Evolutionary conservation across 2,888 invertebrate species (phyloP).

Genomic region (Tenthredo notha): DNA sequence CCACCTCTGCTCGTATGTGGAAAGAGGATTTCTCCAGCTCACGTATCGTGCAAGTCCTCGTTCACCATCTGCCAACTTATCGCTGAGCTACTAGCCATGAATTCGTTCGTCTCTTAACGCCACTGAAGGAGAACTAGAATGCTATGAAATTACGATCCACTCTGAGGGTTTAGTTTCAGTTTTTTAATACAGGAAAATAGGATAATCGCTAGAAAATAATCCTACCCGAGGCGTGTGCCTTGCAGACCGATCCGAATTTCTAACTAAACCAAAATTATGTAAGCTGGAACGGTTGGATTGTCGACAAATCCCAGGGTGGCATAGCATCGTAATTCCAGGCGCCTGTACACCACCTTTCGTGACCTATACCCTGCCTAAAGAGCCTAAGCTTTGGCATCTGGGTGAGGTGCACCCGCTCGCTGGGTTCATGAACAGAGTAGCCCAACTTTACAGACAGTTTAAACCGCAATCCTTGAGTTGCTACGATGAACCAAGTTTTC

Average conservation of each 20-base stretch:
- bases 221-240: neutral
- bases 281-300: neutral
- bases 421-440: slow-evolving; percentile 49
- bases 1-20: slow-evolving; percentile 37
- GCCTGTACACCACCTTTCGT: slow-evolving; percentile 15
- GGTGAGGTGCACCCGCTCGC: slow-evolving; percentile 8
- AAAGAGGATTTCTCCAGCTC: slow-evolving; percentile 59
- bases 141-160: neutral
- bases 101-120: slow-evolving; percentile 50
- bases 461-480: slow-evolving; percentile 68
- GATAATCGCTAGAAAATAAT: neutral
- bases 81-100: slow-evolving; percentile 63
- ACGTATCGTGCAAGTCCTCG: slow-evolving; percentile 55
- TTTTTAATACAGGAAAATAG: neutral
- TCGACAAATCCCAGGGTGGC: neutral
- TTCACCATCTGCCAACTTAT: slow-evolving; percentile 61
- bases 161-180: neutral
- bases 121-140: slow-evolving; percentile 1
- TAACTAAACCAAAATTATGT: slow-evolving; percentile 22
- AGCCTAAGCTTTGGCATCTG: neutral
- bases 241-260: neutral
- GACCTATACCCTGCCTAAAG: slow-evolving; percentile 11
- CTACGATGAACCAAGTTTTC: slow-evolving; percentile 43
- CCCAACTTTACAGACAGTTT: slow-evolving; percentile 67
- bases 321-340: neutral